Conservation (phyloP, 2,113 vertebrate genomes). For the Erinaceus europaeus region DNA sequence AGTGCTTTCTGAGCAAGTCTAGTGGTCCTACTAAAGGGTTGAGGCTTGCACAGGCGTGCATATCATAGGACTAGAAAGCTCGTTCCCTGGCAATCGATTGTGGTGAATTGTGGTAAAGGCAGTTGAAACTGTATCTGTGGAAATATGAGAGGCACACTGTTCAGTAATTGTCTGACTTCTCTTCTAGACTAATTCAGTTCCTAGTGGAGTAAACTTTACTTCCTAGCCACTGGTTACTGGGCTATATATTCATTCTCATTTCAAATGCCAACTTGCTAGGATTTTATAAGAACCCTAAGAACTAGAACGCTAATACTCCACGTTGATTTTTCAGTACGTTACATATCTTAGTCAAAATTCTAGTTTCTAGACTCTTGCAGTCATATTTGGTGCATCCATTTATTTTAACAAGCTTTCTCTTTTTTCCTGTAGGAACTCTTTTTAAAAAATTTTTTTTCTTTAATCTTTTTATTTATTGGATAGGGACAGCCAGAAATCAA, state of each 20-base stretch:
- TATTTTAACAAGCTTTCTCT: too few relatives aligned
- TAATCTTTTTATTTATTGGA: too few relatives aligned
- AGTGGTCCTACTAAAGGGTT: background rate
- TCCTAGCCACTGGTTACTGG: background rate
- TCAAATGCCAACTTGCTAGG: background rate
- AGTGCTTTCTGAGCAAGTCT: background rate
- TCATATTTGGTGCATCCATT: background rate
- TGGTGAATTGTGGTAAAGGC: background rate
- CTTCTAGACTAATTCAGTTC: background rate
- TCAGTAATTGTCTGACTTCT: background rate
- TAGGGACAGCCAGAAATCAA: too few relatives aligned
- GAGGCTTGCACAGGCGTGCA: background rate
- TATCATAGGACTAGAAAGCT: background rate
- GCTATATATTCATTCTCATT: background rate
- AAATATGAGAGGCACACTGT: background rate
- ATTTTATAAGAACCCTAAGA: background rate
- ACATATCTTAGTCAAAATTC: background rate
- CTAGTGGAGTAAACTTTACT: background rate
- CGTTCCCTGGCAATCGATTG: background rate
- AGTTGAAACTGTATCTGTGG: background rate
- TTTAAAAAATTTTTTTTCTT: too few relatives aligned
- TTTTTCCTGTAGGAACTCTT: too few relatives aligned
- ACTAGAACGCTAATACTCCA: background rate
- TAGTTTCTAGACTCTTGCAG: background rate
- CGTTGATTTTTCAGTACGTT: background rate